Conservation (phyloP, 2,888 invertebrate genomes). For the Xanthorhoe spadicearia region DNA sequence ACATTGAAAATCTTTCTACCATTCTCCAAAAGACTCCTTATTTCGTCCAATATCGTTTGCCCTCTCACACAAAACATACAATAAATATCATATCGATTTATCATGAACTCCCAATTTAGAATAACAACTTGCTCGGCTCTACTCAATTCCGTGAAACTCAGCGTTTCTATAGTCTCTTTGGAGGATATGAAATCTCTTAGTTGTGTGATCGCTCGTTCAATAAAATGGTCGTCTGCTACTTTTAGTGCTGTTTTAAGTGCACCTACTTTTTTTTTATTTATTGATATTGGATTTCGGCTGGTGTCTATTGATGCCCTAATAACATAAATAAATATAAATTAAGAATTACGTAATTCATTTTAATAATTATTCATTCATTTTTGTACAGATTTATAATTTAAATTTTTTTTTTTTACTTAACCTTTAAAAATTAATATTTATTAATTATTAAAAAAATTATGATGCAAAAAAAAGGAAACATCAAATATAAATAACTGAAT, state of each 20-base stretch:
- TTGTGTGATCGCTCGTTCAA: background rate
- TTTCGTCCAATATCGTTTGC: slow-evolving; percentile 5
- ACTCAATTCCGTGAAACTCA: background rate
- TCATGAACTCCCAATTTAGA: background rate
- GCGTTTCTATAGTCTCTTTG: background rate
- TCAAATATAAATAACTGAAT: no score
- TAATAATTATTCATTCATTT: no score
- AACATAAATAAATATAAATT: no score
- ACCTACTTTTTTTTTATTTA: background rate
- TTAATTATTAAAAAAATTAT: no score
- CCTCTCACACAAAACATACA: slow-evolving; percentile 10
- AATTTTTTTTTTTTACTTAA: no score
- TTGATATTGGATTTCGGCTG: background rate
- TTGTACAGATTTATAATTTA: no score
- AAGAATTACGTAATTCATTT: no score
- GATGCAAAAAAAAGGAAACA: no score
- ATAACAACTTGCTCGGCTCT: background rate
- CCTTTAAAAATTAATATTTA: no score
- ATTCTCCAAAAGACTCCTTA: background rate
- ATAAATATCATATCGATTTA: background rate
- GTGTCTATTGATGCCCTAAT: no score
- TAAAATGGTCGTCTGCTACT: background rate
- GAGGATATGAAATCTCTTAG: slow-evolving; percentile 6
- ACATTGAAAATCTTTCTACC: background rate
- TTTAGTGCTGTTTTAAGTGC: background rate